These are phyloP conservation scores for Suricata suricatta DNA, from an alignment of 2,113 vertebrate species.

Conservation along the genomic window DNA sequence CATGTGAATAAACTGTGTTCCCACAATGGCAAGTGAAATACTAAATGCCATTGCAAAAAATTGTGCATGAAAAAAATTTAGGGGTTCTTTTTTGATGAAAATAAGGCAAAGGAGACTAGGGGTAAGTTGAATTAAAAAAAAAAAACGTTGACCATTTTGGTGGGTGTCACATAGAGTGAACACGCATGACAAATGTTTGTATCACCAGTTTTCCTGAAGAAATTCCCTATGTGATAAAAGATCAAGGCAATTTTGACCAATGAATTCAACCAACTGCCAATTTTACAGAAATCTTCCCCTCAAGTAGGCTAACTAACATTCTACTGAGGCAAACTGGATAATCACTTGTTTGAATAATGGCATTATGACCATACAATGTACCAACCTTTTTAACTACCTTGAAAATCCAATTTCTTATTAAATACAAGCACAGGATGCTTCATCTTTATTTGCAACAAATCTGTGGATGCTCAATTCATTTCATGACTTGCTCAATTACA, in stretches of 20 bases:
- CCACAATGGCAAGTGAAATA: background rate
- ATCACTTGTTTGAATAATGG: background rate
- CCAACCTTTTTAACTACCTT: background rate
- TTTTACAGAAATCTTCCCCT: conserved; percentile 1
- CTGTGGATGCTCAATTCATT: background rate
- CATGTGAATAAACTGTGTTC: background rate
- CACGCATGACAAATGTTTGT: background rate
- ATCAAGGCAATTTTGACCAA: background rate
- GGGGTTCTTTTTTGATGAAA: background rate
- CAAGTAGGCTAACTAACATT: background rate
- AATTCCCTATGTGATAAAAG: background rate
- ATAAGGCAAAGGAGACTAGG: background rate
- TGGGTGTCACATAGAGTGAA: background rate
- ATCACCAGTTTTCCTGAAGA: background rate
- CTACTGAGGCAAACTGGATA: background rate
- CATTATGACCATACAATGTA: background rate
- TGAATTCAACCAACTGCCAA: background rate
- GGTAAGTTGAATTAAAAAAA: background rate
- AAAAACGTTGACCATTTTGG: background rate
- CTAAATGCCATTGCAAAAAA: background rate
- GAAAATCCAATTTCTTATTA: conserved; percentile 56
- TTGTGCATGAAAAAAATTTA: background rate
- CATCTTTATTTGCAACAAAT: conserved; percentile 50
- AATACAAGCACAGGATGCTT: background rate
- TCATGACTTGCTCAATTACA: conserved; percentile 18